Base-by-base conservation (phyloP, 2,888 invertebrate species). In the Cenopis cana region DNA sequence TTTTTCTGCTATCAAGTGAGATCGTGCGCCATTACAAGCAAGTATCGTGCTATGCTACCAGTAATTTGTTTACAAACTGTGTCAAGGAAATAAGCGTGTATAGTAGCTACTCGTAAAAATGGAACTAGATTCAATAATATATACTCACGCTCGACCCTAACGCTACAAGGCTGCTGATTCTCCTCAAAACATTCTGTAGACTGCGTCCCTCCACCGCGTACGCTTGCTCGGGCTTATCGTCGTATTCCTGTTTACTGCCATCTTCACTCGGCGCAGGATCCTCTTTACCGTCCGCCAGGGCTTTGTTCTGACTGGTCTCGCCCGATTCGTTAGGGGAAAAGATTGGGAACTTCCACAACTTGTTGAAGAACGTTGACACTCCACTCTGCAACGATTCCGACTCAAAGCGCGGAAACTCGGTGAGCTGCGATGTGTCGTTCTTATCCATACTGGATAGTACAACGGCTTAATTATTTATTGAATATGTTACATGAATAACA, bases 111-210 rank as follows among this genome's bases (percentile, higher is more conserved):
- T 49, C 2, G 5, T 33, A 10, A 33, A 62, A 9, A 9, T 29
- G 1, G 0, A 36, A 62, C 5, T 20, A 67, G 38, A 57, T 11
- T 52, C n/a, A 74, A 50, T 12, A 6, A 57, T 29, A 24, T 18
- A 46, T 49, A 91, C 95, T 94, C 92, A 97, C 97, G 82, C 95
- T 96, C 79, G 96, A 96, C 79, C 96, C 96, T 67, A 96, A 88
- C n/a, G 97, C 98, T 56, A 98, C 94, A 62, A 98, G 95, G 86
- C 96, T 98, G 82, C 97, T 97, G 62, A 98, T 97, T 78, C 98
- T 94, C 81, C 96, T 96, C 20, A 98, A 91, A 73, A 98, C 98
- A 93, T 97, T 98, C 0, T 97, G 96, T 79, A 98, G 94, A 85
- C 96, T 97, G 71, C 97, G 94, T n/a, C 96, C 96, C 85, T 96